Conservation (phyloP, 1,140 invertebrate genomes). For the Diorhabda sublineata region DNA sequence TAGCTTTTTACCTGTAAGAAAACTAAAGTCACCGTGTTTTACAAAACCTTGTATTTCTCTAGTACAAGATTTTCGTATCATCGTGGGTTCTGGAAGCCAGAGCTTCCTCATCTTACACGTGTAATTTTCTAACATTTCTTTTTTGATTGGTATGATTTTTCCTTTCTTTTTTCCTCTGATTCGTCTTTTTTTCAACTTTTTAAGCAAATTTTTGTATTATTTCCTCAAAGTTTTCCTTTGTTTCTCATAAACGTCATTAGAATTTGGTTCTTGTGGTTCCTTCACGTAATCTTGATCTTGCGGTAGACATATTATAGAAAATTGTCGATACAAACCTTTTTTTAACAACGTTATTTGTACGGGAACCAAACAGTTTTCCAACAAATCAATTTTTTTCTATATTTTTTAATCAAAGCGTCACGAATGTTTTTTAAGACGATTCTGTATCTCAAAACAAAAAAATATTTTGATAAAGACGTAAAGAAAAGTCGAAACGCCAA, state of each 20-base stretch:
- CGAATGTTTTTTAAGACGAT: background rate
- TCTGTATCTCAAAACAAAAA: too few relatives aligned
- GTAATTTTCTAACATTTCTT: conserved; percentile 51
- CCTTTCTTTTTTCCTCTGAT: conserved; percentile 50
- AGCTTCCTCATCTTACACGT: conserved; percentile 60
- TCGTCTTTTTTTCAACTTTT: conserved; percentile 54
- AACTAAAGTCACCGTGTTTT: conserved; percentile 64
- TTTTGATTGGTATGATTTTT: conserved; percentile 40
- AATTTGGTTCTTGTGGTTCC: conserved; percentile 54
- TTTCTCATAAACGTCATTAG: conserved; percentile 56
- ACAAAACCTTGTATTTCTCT: conserved; percentile 72
- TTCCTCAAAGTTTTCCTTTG: conserved; percentile 54
- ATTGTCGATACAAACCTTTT: conserved; percentile 51
- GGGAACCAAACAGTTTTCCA: conserved; percentile 51
- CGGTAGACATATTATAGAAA: conserved; percentile 65
- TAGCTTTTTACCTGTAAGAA: conserved; percentile 60
- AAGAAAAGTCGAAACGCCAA: too few relatives aligned
- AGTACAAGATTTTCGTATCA: conserved; percentile 58
- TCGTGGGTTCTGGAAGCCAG: conserved; percentile 60
- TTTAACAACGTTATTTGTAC: conserved; percentile 50
- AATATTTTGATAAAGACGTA: too few relatives aligned
- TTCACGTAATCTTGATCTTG: conserved; percentile 53
- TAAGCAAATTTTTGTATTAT: conserved; percentile 58
- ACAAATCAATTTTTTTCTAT: conserved; percentile 16
- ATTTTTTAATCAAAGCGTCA: conserved; percentile 18